These are phyloP conservation scores for Esperia sulphurella DNA, from an alignment of 2,888 invertebrate genomes.

Conservation along the genomic window DNA sequence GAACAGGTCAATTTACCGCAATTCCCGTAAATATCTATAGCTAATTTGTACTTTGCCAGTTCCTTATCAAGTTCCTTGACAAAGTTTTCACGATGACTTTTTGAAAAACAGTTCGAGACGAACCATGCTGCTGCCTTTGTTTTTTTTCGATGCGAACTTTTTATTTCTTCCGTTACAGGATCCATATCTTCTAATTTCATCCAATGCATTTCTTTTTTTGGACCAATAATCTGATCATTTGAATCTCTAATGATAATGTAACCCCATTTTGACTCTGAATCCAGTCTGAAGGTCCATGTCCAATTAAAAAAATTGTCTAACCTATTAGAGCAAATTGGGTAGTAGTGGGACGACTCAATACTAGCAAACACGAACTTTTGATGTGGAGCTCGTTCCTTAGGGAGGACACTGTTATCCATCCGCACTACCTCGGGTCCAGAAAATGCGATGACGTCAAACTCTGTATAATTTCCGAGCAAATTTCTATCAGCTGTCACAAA, in stretches of 20 bases:
- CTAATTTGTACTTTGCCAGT: constrained; percentile 26
- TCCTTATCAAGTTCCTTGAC: constrained; percentile 21
- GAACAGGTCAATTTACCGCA: constrained; percentile 36
- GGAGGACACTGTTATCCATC: constrained; percentile 17
- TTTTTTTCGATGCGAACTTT: constrained; percentile 28
- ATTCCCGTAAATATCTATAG: constrained; percentile 38
- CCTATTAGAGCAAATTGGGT: constrained; percentile 37
- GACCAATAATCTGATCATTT: constrained; percentile 40
- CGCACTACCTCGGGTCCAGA: constrained; percentile 28
- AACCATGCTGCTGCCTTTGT: constrained; percentile 38
- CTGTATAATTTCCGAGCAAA: constrained; percentile 18
- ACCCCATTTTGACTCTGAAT: constrained; percentile 53
- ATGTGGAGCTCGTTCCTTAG: constrained; percentile 32
- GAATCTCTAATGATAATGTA: constrained; percentile 49
- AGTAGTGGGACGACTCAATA: constrained; percentile 51
- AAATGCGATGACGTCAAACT: constrained; percentile 33
- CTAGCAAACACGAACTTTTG: constrained; percentile 56
- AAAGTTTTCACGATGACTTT: constrained; percentile 25
- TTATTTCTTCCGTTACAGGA: constrained; percentile 25
- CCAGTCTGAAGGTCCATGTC: constrained; percentile 60
- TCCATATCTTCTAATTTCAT: constrained; percentile 35
- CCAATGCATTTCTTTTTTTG: constrained; percentile 49
- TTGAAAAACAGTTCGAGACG: constrained; percentile 35
- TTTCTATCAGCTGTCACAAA: constrained; percentile 29
- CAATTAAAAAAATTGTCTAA: constrained; percentile 56